phyloP scores from a whole-genome alignment of 2,113 vertebrate species.

The Zapornia atra region DNA sequence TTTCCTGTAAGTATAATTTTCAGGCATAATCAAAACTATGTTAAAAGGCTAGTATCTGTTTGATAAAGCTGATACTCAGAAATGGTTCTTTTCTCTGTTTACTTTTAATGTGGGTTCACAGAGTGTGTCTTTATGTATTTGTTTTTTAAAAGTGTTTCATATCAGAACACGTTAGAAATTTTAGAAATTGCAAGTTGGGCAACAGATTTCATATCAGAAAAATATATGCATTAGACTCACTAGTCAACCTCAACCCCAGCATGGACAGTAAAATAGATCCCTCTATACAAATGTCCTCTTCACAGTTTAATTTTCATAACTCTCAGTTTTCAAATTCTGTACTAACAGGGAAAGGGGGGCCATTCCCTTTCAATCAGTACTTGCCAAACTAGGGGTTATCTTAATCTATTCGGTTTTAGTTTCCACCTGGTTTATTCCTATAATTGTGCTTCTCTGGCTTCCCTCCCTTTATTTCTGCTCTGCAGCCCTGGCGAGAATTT shows the following conservation, averaged over 20 bases:
- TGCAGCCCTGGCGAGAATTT: background rate
- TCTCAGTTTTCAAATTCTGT: background rate
- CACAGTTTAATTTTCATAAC: background rate
- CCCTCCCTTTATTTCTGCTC: background rate
- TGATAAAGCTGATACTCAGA: background rate
- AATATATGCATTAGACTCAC: accelerated
- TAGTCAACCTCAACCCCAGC: background rate
- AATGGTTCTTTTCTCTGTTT: background rate
- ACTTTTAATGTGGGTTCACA: background rate
- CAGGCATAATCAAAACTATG: background rate
- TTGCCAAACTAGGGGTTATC: background rate
- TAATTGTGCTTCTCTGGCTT: background rate
- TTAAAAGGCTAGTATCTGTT: background rate
- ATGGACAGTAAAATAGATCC: background rate
- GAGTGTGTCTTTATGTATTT: background rate
- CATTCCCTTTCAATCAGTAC: background rate
- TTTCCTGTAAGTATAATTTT: background rate
- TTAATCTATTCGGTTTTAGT: background rate
- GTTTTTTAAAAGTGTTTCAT: background rate
- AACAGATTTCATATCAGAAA: background rate
- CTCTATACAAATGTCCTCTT: background rate
- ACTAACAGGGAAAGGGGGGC: background rate
- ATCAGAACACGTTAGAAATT: background rate
- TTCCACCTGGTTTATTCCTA: background rate
- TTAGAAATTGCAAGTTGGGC: background rate